Base-by-base conservation (phyloP, 1,140 invertebrate genomes). In the Drosophila santomea region DNA sequence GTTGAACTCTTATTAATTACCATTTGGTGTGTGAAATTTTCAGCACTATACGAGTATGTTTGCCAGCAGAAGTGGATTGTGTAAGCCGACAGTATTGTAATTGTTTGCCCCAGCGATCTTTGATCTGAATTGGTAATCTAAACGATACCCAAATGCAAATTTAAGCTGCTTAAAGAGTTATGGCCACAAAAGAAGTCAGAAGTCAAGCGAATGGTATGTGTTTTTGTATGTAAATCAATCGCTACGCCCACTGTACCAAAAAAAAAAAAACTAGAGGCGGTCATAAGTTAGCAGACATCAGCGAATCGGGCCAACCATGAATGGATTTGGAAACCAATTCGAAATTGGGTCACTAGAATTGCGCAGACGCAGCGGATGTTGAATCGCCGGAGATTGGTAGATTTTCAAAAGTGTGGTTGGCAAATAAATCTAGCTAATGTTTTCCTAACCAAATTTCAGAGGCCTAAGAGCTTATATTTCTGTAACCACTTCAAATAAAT, bases 291-390 rank as follows among this genome's bases (percentile, higher is more conserved):
- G 23, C 28, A 57, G 55, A 64, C 38, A 66, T 54, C 59, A 66
- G 52, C 57, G 60, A 68, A 63, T 51, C 55, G 54, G 47, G 17
- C 55, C 20, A 43, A 59, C 66, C 74, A 80, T 68, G 77, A 59
- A 61, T 62, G 64, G 48, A 72, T 85, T 68, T 79, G 44, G 69
- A 82, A 82, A 82, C 64, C 50, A 23, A 55, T 72, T 59, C 38
- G 44, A 80, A 88, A 74, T 64, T 77, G 48, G 84, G 84, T 88
- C 84, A 88, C 43, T 51, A 89, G 84, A 88, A 89, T 88, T 89
- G 82, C 82, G 69, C 69, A 81, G 82, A 84, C 76, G 76, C 72
- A 67, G 62, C 64, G 63, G 67, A 71, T 71, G 64, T 58, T 41
- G 43, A 55, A n/a, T 28, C 36, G 77, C 25, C 62, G 14, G 12